phyloP scores from a whole-genome alignment of 2,113 vertebrate species.

The Gasterosteus aculeatus region DNA sequence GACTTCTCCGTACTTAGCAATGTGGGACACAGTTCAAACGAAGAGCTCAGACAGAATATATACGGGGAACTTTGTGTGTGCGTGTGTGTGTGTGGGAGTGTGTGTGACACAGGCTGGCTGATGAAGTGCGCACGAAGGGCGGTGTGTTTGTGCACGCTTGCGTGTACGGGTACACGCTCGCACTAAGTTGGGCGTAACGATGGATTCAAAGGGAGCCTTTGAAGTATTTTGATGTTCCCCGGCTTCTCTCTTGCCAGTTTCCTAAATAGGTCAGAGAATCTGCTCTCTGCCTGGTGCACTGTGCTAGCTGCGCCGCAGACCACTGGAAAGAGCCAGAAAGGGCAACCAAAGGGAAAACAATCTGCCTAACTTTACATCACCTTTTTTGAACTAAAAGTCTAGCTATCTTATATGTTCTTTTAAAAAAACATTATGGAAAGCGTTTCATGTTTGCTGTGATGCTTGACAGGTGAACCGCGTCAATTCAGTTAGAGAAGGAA shows the following conservation, averaged over 20 bases:
- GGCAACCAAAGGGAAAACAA: slow-evolving; percentile 60
- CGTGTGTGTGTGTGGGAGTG: slow-evolving; percentile 40
- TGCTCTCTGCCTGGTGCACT: slow-evolving; percentile 73
- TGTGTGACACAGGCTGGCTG: slow-evolving; percentile 44
- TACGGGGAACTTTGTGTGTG: slow-evolving; percentile 55
- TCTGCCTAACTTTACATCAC: slow-evolving; percentile 50
- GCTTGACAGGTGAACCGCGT: slow-evolving; percentile 27
- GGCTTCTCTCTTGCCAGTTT: slow-evolving; percentile 81
- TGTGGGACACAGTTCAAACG: slow-evolving; percentile 81
- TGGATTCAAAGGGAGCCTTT: slow-evolving; percentile 81
- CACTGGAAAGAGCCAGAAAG: slow-evolving; percentile 64
- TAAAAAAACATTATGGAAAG: background rate
- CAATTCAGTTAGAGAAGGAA: slow-evolving; percentile 13
- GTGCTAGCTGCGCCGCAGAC: slow-evolving; percentile 63
- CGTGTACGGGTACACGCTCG: slow-evolving; percentile 34
- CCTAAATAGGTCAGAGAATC: slow-evolving; percentile 84
- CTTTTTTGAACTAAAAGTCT: slow-evolving; percentile 35
- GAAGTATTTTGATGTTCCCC: slow-evolving; percentile 84
- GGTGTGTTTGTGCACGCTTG: slow-evolving; percentile 36
- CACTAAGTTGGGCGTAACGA: slow-evolving; percentile 78
- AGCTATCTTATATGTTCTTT: background rate
- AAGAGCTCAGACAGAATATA: slow-evolving; percentile 79
- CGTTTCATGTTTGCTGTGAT: slow-evolving; percentile 29
- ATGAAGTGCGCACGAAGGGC: slow-evolving; percentile 53
- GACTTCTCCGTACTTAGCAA: slow-evolving; percentile 77